These are phyloP conservation scores for Caenorhabditis sp. DNA, from an alignment of 2,888 invertebrate species.

Conservation along the genomic window DNA sequence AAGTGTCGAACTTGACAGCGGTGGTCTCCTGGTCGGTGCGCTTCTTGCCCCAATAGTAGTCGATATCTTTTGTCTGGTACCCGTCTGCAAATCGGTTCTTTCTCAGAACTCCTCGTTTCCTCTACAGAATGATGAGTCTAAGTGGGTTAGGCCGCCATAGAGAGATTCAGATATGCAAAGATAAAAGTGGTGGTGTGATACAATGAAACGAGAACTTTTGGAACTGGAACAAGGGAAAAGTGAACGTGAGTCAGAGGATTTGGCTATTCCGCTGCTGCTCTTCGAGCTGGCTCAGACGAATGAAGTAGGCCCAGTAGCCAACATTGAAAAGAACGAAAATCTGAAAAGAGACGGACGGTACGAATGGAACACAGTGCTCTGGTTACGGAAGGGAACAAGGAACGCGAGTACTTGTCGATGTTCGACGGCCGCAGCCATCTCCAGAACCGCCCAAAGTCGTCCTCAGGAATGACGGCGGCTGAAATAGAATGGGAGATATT, in stretches of 20 bases:
- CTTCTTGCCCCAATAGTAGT: constrained; percentile 80
- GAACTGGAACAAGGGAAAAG: constrained; percentile 8
- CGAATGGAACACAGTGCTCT: not conserved
- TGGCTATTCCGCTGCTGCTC: constrained; percentile 42
- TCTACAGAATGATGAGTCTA: constrained; percentile 1
- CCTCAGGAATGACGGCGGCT: constrained; percentile 32
- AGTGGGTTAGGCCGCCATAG: constrained; percentile 49
- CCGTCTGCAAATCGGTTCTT: constrained; percentile 77
- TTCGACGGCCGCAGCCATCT: constrained; percentile 86
- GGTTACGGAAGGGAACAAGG: constrained; percentile 87
- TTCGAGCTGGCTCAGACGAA: constrained; percentile 56
- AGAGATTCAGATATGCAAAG: constrained; percentile 41
- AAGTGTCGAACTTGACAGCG: constrained; percentile 73
- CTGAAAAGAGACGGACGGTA: constrained; percentile 57
- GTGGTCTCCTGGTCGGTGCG: constrained; percentile 77
- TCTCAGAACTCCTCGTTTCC: constrained; percentile 12
- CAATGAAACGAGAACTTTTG: constrained; percentile 31
- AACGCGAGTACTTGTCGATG: constrained; percentile 98
- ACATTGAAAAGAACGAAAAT: constrained; percentile 97
- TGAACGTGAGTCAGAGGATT: constrained; percentile 12
- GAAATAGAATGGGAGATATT: not conserved
- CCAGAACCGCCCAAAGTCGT: constrained; percentile 46
- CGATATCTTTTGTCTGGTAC: constrained; percentile 81
- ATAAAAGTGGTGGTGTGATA: constrained; percentile 4
- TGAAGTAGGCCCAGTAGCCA: constrained; percentile 71